Conservation (phyloP, 2,888 invertebrate species). For the Caenorhabditis angaria region DNA sequence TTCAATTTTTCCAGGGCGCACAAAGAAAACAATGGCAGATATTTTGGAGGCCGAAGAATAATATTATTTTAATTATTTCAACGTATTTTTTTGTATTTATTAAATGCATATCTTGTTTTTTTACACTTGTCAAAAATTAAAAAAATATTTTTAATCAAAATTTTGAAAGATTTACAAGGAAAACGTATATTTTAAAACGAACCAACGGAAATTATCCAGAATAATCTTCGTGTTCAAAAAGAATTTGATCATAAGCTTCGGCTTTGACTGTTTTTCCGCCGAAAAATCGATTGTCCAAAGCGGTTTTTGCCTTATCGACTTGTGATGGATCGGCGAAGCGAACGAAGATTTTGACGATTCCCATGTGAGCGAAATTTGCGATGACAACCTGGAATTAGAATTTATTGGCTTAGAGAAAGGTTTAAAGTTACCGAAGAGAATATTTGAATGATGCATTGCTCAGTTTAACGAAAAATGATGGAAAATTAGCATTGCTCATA, state of each 20-base stretch:
- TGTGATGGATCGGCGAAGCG: constrained; percentile 76
- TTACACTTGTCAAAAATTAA: too few species aligned
- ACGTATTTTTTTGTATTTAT: too few species aligned
- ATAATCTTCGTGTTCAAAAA: constrained; percentile 91
- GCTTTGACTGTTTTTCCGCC: constrained; percentile 92
- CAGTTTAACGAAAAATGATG: too few species aligned
- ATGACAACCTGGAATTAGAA: constrained; percentile 59
- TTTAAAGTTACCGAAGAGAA: too few species aligned
- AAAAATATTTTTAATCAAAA: too few species aligned
- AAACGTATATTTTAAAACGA: too few species aligned
- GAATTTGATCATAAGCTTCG: constrained; percentile 91
- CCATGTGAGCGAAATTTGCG: constrained; percentile 55
- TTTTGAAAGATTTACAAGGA: too few species aligned
- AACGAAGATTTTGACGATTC: constrained; percentile 67
- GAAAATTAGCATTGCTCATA: too few species aligned
- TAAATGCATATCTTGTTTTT: too few species aligned
- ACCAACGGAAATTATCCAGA: constrained; percentile 37
- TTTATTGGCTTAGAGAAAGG: too few species aligned
- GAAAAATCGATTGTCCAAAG: constrained; percentile 91
- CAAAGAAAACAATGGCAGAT: not conserved
- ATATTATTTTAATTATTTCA: not conserved
- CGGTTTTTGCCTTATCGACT: constrained; percentile 85
- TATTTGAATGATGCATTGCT: too few species aligned
- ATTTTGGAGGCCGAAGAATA: constrained; percentile 10
- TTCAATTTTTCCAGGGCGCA: not conserved